Conservation (phyloP, 2,888 invertebrate genomes). For the Drosophila maculinotata region DNA sequence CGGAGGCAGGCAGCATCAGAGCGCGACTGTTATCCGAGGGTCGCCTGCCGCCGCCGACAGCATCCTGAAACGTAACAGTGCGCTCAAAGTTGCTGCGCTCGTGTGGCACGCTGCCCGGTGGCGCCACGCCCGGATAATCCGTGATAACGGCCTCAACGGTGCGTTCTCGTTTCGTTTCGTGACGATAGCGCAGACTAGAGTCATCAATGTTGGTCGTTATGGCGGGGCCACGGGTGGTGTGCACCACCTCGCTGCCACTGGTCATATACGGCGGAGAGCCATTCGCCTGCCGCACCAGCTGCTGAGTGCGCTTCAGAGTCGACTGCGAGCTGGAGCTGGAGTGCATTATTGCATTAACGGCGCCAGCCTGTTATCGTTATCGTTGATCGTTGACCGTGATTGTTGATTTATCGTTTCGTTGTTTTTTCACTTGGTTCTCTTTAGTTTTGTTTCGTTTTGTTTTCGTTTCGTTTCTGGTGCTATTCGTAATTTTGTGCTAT, state of each 20-base stretch:
- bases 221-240: slow-evolving; percentile 86
- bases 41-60: slow-evolving; percentile 56
- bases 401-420: slow-evolving; percentile 52
- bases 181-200: slow-evolving; percentile 84
- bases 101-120: slow-evolving; percentile 64
- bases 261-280: slow-evolving; percentile 67
- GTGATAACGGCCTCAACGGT: slow-evolving; percentile 86
- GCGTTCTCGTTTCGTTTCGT: slow-evolving; percentile 87
- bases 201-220: slow-evolving; percentile 87
- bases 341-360: slow-evolving; percentile 59
- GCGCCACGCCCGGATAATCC: slow-evolving; percentile 82
- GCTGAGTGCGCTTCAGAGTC: slow-evolving; percentile 76
- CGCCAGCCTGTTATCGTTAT: slow-evolving; percentile 47
- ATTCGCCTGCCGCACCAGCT: slow-evolving; percentile 68
- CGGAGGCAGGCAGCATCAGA: slow-evolving; percentile 59
- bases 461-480: slow-evolving; percentile 22
- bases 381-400: slow-evolving; percentile 30
- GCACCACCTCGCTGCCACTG: slow-evolving; percentile 63
- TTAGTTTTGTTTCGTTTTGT: slow-evolving; percentile 30
- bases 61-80: slow-evolving; percentile 82
- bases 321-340: slow-evolving; percentile 73
- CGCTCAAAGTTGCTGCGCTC: slow-evolving; percentile 85
- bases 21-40: slow-evolving; percentile 80
- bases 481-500: slow-evolving; percentile 61
- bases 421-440: slow-evolving; percentile 35